phyloP scores from a whole-genome alignment of 2,797 vertebrate species.

The Peromyscus attwateri region DNA sequence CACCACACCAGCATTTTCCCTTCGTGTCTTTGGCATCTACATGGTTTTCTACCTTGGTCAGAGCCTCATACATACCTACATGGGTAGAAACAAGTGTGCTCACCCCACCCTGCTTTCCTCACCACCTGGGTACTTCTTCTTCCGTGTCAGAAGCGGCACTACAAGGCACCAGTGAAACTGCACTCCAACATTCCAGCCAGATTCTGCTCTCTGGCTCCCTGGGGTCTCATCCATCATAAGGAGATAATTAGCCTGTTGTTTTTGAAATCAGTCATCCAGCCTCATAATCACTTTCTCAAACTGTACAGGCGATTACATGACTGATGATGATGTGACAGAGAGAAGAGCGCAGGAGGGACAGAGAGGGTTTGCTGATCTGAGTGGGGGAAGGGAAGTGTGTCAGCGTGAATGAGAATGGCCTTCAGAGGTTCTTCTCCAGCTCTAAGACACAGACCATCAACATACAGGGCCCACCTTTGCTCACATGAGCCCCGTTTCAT shows the following conservation, averaged over 20 bases:
- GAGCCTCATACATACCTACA: neutral
- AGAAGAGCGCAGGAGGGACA: neutral
- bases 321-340: neutral
- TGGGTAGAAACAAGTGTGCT: neutral
- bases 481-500: neutral
- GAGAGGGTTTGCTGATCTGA: neutral
- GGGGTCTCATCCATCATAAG: constrained; percentile 66
- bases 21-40: neutral
- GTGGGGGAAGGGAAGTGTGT: neutral
- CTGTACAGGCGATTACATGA: constrained; percentile 37
- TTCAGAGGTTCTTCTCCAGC: neutral
- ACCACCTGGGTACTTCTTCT: neutral
- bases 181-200: rapidly evolving
- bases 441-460: neutral
- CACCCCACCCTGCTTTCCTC: neutral
- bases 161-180: neutral
- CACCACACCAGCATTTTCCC: neutral
- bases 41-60: neutral
- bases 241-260: constrained; percentile 74
- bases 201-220: neutral
- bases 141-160: neutral
- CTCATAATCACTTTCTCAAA: constrained; percentile 75
- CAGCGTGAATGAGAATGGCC: neutral
- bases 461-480: neutral
- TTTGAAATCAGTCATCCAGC: constrained; percentile 71